These are phyloP conservation scores for Galaxea fascicularis DNA, from an alignment of 92 coral and sea anemone genomes.

Conservation along the genomic window DNA sequence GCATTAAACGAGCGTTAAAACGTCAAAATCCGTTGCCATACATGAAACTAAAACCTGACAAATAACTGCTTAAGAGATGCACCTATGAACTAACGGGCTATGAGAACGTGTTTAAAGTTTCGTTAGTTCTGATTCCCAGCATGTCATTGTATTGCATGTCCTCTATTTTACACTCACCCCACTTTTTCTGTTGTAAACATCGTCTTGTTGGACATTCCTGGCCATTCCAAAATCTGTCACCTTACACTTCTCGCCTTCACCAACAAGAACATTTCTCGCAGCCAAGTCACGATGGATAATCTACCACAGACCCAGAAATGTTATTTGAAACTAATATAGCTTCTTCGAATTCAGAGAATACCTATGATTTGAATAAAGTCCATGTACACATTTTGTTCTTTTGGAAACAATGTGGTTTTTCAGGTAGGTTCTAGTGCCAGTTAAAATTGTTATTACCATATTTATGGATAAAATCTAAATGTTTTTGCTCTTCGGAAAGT, in stretches of 20 bases:
- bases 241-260: slow-evolving; percentile 71
- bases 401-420: no score
- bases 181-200: slow-evolving; percentile 47
- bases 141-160: background rate
- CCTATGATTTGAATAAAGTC: no score
- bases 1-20: no score
- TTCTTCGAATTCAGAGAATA: no score
- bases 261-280: slow-evolving; percentile 73
- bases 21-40: no score
- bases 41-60: no score
- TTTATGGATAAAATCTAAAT: background rate
- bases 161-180: background rate
- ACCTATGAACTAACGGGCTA: no score
- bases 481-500: background rate
- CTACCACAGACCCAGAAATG: background rate
- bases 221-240: slow-evolving; percentile 77
- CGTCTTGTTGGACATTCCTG: slow-evolving; percentile 45
- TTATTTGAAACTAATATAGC: background rate
- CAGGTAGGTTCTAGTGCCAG: no score
- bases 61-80: no score
- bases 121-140: background rate
- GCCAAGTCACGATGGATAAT: slow-evolving; percentile 74
- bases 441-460: no score
- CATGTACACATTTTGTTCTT: no score
- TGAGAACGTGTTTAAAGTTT: background rate